A percentile compares a stretch with the other conserved stretches of the same genome.
These are phyloP conservation scores for Drosophila sproati DNA, from an alignment of 1,140 invertebrate genomes.

Conservation along the genomic window DNA sequence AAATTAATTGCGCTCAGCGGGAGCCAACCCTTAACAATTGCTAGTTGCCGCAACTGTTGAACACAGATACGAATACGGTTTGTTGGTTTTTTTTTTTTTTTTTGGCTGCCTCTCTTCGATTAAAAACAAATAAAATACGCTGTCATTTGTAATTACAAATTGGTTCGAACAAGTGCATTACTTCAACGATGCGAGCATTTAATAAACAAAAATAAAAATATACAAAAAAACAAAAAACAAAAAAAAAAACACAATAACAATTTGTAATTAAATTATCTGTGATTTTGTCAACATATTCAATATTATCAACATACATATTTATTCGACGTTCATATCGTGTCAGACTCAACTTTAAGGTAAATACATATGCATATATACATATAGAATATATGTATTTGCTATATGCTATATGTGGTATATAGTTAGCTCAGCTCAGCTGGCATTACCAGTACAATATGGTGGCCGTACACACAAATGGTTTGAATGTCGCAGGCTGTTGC, in stretches of 20 bases:
- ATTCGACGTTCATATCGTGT: slow-evolving; percentile 17
- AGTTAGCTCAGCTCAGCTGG: slow-evolving; percentile 30
- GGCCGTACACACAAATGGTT: slow-evolving; percentile 66
- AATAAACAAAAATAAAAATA: slow-evolving; percentile 32
- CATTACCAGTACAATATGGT: slow-evolving; percentile 30
- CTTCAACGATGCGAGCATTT: slow-evolving; percentile 7
- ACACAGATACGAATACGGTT: slow-evolving; percentile 21
- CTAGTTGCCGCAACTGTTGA: slow-evolving; percentile 31
- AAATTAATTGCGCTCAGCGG: slow-evolving; percentile 71
- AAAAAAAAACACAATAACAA: slow-evolving; percentile 47
- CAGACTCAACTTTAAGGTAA: slow-evolving; percentile 62
- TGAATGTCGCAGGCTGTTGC: slow-evolving; percentile 59
- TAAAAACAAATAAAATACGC: slow-evolving; percentile 44
- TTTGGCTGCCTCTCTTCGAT: neutral
- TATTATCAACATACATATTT: slow-evolving; percentile 36
- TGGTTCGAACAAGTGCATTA: slow-evolving; percentile 41
- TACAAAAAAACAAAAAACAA: slow-evolving; percentile 44
- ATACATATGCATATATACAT: slow-evolving; percentile 40
- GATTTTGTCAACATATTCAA: slow-evolving; percentile 78
- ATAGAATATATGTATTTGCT: slow-evolving; percentile 1
- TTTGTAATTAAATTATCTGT: slow-evolving; percentile 79
- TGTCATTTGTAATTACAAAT: slow-evolving; percentile 79
- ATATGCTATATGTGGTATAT: slow-evolving; percentile 25
- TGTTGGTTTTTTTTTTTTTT: slow-evolving; percentile 11
- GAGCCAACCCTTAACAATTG: slow-evolving; percentile 42